Conservation (phyloP, 2,888 invertebrate genomes). For the Brassicogethes aeneus region DNA sequence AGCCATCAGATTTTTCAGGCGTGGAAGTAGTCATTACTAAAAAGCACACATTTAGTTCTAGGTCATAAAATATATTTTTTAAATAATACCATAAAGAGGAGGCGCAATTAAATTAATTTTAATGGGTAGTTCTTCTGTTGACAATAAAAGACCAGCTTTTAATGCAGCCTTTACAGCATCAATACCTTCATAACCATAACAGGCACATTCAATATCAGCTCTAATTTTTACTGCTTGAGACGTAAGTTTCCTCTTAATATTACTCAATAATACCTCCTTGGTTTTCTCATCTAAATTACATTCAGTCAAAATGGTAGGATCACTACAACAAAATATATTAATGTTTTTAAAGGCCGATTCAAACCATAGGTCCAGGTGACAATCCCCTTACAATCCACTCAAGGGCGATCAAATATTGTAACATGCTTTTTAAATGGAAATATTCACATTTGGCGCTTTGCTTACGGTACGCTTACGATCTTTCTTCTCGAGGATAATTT, state of each 20-base stretch:
- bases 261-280: constrained; percentile 83
- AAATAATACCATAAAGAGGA: constrained; percentile 62
- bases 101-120: constrained; percentile 99
- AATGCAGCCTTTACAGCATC: constrained; percentile 95
- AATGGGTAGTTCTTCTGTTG: constrained; percentile 89
- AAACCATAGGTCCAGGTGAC: no score
- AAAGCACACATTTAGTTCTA: constrained; percentile 10
- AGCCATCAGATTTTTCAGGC: constrained; percentile 88
- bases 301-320: constrained; percentile 90
- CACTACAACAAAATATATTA: constrained; percentile 47
- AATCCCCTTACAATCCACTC: no score
- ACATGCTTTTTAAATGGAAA: no score
- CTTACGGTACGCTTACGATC: no score
- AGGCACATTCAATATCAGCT: constrained; percentile 87
- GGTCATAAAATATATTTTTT: constrained; percentile 2
- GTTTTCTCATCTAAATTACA: constrained; percentile 90
- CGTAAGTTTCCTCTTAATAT: constrained; percentile 92
- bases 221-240: constrained; percentile 96
- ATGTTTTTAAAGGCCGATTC: neutral
- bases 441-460: no score
- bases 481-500: no score
- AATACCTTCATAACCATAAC: constrained; percentile 96
- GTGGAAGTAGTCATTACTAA: constrained; percentile 97
- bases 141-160: constrained; percentile 79
- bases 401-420: no score